Base-by-base conservation (phyloP, 2,113 vertebrate species). In the Cyrtonyx montezumae region DNA sequence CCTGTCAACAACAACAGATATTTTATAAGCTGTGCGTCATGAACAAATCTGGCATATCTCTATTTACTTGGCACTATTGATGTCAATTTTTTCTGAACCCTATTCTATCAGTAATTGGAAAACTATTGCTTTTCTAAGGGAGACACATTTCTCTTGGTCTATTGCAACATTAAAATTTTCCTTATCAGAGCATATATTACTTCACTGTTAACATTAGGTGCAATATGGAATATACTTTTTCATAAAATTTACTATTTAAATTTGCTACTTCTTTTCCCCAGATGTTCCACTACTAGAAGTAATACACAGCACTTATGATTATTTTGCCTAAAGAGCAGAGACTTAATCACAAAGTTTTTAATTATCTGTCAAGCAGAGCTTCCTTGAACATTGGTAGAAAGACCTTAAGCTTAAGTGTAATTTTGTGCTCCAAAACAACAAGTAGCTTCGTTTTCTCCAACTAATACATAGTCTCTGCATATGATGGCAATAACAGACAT, bases 351-450 rank as follows among this genome's bases (percentile, higher is more conserved):
- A 30, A 63, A 74, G 5, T 91, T 93, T 83, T 51, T 92, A 91
- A 92, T 89, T 78, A 83, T 74, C 40, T 67, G 28, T 77, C 71
- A 91, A 67, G 61, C 81, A 87, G 79, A 79, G 59, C 14, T 91
- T 77, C 68, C 65, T 65, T 75, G 43, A 85, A 59, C 36, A 71
- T 13, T 10, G 1, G 32, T 42, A 71, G 40, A 79, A 51, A 48
- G 62, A 87, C 82, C 75, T 82, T 84, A 92, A 87, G 84, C 34
- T 84, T 74, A 63, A 93, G 91, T 81, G 71, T 82, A 94, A 21
- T 58, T 51, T 32, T 56, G 59, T 63, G 32, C 62, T 79, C 25
- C 91, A 75, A 23, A 51, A 51, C 26, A 96, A 81, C 51, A 65
- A 36, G 17, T 13, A 89, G 42, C 51, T 90, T 91, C 92, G 55